phyloP scores from a whole-genome alignment of 1,140 invertebrate genomes.

The Orius insidiosus region DNA sequence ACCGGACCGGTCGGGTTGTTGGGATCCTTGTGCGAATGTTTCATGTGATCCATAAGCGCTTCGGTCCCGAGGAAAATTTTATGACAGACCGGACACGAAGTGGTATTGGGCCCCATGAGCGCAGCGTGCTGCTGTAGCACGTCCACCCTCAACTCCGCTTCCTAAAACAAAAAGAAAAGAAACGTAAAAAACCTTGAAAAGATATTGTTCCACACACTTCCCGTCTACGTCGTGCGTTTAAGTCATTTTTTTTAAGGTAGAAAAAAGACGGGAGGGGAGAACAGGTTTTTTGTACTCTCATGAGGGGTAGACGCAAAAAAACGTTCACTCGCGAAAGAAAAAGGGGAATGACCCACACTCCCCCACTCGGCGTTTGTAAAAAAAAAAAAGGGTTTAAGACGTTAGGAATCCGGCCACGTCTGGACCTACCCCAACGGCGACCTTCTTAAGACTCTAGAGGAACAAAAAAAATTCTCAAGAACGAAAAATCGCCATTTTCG shows the following conservation, averaged over 20 bases:
- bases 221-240: no score
- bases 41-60: conserved; percentile 88
- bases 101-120: conserved; percentile 61
- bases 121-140: conserved; percentile 86
- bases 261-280: no score
- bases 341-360: background rate
- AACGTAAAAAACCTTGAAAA: conserved; percentile 3
- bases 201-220: conserved; percentile 14
- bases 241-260: no score
- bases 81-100: conserved; percentile 78
- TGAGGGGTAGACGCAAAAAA: background rate
- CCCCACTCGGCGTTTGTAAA: background rate
- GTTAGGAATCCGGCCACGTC: background rate
- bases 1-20: conserved; percentile 54
- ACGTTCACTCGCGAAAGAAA: background rate
- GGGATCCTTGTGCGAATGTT: conserved; percentile 83
- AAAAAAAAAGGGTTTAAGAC: conserved; percentile 1
- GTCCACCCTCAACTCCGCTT: conserved; percentile 67
- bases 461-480: no score
- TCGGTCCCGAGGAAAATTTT: conserved; percentile 82
- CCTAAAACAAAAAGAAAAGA: conserved; percentile 30
- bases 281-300: no score
- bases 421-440: background rate
- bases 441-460: background rate
- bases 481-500: no score